Evolutionary conservation across 2,888 invertebrate genomes (phyloP), one percentile per base, ranked within the genome.

Genomic region (Stenurella melanura): DNA sequence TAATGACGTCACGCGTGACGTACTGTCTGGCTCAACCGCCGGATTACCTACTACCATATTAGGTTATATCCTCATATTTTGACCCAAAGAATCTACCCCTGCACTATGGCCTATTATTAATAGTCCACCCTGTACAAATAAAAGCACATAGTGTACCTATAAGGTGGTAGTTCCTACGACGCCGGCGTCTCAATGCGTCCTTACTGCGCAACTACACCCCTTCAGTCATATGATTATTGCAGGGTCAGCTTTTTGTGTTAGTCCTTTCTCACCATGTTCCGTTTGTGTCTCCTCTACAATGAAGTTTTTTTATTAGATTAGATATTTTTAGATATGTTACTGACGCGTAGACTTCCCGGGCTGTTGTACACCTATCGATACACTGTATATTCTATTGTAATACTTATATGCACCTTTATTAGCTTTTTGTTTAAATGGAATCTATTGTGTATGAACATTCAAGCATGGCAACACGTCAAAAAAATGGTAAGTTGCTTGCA

Each of bases 341-440:
- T 83, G 38, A 72, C 80, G 18, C 76, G 84, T 38, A 84, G 88
- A 74, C 83, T 89, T n/a, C 88, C 88, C 21, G 87, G 88, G 60
- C 81, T 88, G 64, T 78, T 88, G 58, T 88, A 88, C 75, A 86
- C 81, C 34, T 84, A 88, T 76, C 84, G 88, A 76, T 88, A 85
- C 79, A 84, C 84, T 17, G 82, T 86, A 57, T 85, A 90, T 86
- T 84, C 89, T 80, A 75, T 87, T 83, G 66, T 89, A 26, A 84
- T 89, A 54, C 78, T 89, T 15, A 79, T 89, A 56, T 82, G 88
- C 56, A 87, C 89, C n/a, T 84, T 90, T 75, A 82, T 91, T 75
- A 91, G 90, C 85, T 87, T 91, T 71, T 87, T 92, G 50, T 89
- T 91, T 77, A 91, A 91, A 86, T 92, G 92, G 92, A 92, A 91